These are phyloP conservation scores for Antedon mediterranea DNA, from an alignment of 53 echinoderm and acorn worm species.

Conservation along the genomic window DNA sequence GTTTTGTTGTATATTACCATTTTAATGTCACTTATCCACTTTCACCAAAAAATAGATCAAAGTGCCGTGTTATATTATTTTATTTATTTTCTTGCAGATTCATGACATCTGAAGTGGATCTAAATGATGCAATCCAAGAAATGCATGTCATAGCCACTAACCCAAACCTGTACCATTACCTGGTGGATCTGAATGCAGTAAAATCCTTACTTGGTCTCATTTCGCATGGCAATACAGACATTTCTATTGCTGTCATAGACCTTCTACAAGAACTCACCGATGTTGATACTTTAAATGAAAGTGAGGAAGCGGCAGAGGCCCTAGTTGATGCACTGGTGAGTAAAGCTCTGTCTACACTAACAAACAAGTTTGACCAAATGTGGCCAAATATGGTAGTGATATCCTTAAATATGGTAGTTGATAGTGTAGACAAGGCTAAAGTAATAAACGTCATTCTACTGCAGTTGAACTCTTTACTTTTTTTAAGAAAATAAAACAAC, in stretches of 20 bases:
- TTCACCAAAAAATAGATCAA: too few species aligned
- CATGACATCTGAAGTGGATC: conserved; percentile 88
- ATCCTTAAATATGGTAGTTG: too few species aligned
- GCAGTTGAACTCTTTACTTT: too few species aligned
- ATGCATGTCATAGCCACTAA: conserved; percentile 88
- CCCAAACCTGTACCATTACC: conserved; percentile 89
- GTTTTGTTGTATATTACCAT: not conserved
- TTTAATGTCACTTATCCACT: too few species aligned
- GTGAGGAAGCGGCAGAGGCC: conserved; percentile 71
- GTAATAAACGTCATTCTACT: too few species aligned
- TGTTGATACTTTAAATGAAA: conserved; percentile 79
- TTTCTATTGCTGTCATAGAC: conserved; percentile 77
- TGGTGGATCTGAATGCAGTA: conserved; percentile 61
- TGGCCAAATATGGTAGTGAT: too few species aligned
- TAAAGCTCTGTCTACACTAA: not conserved
- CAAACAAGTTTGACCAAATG: too few species aligned
- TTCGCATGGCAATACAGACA: conserved; percentile 83
- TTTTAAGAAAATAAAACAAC: too few species aligned
- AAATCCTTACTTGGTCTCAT: conserved; percentile 70
- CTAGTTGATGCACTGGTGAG: conserved; percentile 80
- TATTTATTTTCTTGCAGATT: conserved; percentile 38
- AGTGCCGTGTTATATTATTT: too few species aligned
- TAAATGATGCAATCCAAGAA: conserved; percentile 82
- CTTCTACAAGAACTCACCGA: conserved; percentile 86
- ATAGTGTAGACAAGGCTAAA: too few species aligned